phyloP scores from a whole-genome alignment of 2,797 vertebrate genomes.

The Sarcophilus harrisii region DNA sequence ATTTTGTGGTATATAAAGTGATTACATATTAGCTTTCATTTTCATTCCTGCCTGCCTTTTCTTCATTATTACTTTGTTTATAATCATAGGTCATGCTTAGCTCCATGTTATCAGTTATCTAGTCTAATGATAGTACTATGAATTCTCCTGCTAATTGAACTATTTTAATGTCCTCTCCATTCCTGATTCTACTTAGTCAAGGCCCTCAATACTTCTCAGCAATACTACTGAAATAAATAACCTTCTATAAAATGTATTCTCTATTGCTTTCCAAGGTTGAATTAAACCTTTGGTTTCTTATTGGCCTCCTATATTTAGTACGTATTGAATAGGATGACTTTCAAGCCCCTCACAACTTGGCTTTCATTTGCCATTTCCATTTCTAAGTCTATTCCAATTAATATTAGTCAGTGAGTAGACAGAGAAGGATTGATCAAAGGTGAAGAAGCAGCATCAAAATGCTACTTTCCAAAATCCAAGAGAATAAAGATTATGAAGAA shows the following conservation, averaged over 20 bases:
- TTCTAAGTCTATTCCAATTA: background rate
- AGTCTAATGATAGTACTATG: background rate
- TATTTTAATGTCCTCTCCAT: background rate
- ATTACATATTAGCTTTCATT: background rate
- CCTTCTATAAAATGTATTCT: background rate
- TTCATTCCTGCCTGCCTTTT: background rate
- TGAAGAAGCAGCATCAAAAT: background rate
- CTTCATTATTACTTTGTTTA: background rate
- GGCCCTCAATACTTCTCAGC: background rate
- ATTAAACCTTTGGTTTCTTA: background rate
- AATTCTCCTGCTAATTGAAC: background rate
- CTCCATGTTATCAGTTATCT: background rate
- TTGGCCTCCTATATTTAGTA: background rate
- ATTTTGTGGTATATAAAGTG: background rate
- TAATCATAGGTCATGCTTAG: background rate
- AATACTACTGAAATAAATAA: background rate
- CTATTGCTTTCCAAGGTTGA: background rate
- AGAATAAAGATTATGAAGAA: background rate
- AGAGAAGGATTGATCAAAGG: background rate
- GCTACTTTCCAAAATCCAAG: background rate
- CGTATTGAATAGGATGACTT: background rate
- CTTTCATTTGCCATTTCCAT: background rate
- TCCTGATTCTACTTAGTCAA: background rate
- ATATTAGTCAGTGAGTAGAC: background rate
- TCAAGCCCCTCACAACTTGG: background rate